Evolutionary conservation across 1,140 invertebrate species (phyloP).

Genomic region (Ephestia elutella): DNA sequence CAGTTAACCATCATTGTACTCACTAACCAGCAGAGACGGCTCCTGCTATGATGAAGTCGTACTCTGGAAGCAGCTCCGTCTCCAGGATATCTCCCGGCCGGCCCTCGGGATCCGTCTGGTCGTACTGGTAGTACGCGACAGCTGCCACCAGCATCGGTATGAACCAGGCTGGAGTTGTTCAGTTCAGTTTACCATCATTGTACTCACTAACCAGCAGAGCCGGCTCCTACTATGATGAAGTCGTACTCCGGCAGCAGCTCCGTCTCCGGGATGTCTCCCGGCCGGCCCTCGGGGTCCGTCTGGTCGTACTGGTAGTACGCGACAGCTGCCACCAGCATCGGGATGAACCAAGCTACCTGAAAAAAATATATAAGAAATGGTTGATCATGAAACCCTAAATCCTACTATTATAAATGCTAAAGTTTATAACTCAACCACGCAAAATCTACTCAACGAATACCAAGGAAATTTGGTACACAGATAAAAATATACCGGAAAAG

Average conservation of each 20-base stretch:
- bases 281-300: conserved; percentile 83
- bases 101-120: conserved; percentile 85
- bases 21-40: conserved; percentile 91
- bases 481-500: too few relatives aligned
- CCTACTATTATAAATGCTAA: too few relatives aligned
- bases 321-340: conserved; percentile 84
- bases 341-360: conserved; percentile 84
- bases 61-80: conserved; percentile 78
- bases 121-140: conserved; percentile 43
- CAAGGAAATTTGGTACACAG: too few relatives aligned
- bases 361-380: background rate
- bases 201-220: conserved; percentile 86
- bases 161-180: too few relatives aligned
- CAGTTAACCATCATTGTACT: conserved; percentile 8
- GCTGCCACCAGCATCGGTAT: too few relatives aligned
- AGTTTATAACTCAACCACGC: too few relatives aligned
- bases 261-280: conserved; percentile 79
- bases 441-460: too few relatives aligned
- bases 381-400: too few relatives aligned
- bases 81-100: conserved; percentile 80
- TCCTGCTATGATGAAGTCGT: conserved; percentile 93
- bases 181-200: too few relatives aligned
- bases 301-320: conserved; percentile 89
- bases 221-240: conserved; percentile 93
- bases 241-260: conserved; percentile 82